Evolutionary conservation across 2,113 vertebrate genomes (phyloP).

Genomic region (Lates calcarifer): DNA sequence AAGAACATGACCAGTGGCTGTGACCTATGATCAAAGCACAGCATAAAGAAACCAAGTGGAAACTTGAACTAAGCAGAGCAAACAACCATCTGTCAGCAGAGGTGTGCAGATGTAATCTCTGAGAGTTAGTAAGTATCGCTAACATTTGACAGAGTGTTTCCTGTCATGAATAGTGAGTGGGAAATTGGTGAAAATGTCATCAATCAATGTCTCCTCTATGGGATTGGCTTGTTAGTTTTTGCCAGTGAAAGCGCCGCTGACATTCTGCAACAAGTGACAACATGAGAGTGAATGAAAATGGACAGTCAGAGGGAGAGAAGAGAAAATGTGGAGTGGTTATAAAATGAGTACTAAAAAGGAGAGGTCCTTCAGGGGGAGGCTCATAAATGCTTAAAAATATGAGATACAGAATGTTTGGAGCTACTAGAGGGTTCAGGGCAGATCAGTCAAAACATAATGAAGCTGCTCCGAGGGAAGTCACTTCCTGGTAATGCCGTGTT

Average conservation of each 20-base stretch:
- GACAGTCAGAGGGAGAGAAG: not conserved
- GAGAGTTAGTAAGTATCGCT: not conserved
- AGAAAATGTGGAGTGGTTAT: slow-evolving; percentile 31
- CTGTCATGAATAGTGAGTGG: slow-evolving; percentile 12
- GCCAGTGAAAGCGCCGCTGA: not conserved
- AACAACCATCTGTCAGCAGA: slow-evolving; percentile 25
- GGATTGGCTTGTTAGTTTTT: slow-evolving; percentile 19
- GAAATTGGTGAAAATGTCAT: slow-evolving; percentile 38
- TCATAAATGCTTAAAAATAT: slow-evolving; percentile 40
- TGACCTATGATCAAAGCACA: slow-evolving; percentile 19
- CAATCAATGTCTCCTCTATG: slow-evolving; percentile 26
- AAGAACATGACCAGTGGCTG: slow-evolving; percentile 14
- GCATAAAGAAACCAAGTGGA: not conserved
- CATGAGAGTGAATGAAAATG: slow-evolving; percentile 19
- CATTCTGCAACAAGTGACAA: slow-evolving; percentile 22
- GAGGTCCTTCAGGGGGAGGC: slow-evolving; percentile 6
- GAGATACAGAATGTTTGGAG: slow-evolving; percentile 30
- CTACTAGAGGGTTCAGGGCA: slow-evolving; percentile 7
- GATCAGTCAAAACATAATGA: slow-evolving; percentile 40
- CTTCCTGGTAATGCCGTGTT: slow-evolving; percentile 3
- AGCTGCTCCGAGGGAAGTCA: slow-evolving; percentile 17
- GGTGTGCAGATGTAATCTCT: slow-evolving; percentile 26
- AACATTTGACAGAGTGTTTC: slow-evolving; percentile 21
- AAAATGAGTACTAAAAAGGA: slow-evolving; percentile 15
- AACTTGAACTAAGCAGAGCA: slow-evolving; percentile 3